A percentile compares a stretch with the other conserved stretches of the same genome.
These are phyloP conservation scores for Melanotus villosus DNA, from an alignment of 2,888 invertebrate genomes.

Conservation along the genomic window DNA sequence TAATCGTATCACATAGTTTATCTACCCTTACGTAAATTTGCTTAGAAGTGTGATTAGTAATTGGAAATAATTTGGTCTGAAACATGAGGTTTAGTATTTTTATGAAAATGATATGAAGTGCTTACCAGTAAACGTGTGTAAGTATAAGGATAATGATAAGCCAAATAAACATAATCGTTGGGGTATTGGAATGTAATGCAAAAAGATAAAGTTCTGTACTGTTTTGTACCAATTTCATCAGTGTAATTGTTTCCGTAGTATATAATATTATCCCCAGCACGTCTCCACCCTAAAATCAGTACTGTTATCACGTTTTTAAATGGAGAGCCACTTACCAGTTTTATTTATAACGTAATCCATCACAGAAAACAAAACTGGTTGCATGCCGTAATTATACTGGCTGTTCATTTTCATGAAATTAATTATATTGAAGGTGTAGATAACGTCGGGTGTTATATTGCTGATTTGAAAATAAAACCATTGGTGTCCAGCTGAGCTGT, in stretches of 20 bases:
- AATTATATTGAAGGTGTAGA: conserved; percentile 88
- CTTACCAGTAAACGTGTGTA: conserved; percentile 83
- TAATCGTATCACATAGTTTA: conserved; percentile 78
- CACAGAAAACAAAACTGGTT: conserved; percentile 89
- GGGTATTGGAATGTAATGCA: conserved; percentile 81
- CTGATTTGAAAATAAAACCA: conserved; percentile 95
- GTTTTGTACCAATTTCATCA: conserved; percentile 69
- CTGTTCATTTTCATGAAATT: conserved; percentile 91
- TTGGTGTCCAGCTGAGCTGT: conserved; percentile 83
- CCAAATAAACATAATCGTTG: conserved; percentile 86
- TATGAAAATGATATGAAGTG: background rate
- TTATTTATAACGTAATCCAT: conserved; percentile 75
- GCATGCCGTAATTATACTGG: conserved; percentile 92
- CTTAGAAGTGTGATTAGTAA: conserved; percentile 55
- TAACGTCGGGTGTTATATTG: conserved; percentile 78
- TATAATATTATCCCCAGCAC: conserved; percentile 83
- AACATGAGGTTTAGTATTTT: background rate
- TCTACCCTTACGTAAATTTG: conserved; percentile 77
- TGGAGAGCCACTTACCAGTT: conserved; percentile 64
- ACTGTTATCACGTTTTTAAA: background rate
- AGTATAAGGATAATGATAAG: conserved; percentile 91
- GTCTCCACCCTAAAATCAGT: conserved; percentile 74
- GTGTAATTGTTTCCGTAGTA: conserved; percentile 86
- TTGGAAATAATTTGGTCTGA: conserved; percentile 39
- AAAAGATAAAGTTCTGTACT: conserved; percentile 85